Base-by-base conservation (phyloP, 2,113 vertebrate genomes). In the Semicossyphus pulcher region DNA sequence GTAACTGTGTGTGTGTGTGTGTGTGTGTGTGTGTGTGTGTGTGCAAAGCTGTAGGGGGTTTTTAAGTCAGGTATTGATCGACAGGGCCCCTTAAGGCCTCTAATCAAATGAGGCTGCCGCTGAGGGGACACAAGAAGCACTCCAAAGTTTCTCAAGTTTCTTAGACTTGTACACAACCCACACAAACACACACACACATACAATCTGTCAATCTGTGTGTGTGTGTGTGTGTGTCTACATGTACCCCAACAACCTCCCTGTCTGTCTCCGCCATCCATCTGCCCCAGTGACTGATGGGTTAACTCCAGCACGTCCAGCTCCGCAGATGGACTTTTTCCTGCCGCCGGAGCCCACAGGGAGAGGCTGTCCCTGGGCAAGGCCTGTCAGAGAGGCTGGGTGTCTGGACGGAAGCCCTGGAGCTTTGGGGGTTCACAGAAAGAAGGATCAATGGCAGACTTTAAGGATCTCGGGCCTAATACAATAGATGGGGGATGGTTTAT, bases 141-240 rank as follows among this genome's bases (percentile, higher is more conserved):
- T 84, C 70, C 69, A 72, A 83, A 91, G 86, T 89, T 89, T 89
- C 80, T 87, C 89, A 86, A 89, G 87, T 92, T 91, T 90, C 91
- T 26, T n/a, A 48, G 53, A 62, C 63, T 56, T 69, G 52, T 64
- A 51, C 62, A 65, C 25, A 23, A 53, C 42, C 12, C 12, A 28
- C 34, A 56, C 45, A 53, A 3, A 25, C 3, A 8, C 15, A 41
- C 39, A 41, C 39, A 49, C 44, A 59, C 14, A 62, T 1, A 0
- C 42, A 72, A 15, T 62, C 51, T 75, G 51, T 59, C 82, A 77
- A 63, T 80, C 83, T 84, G 83, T 73, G 71, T 75, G 42, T 72
- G 45, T 70, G 34, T 64, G 59, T 70, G 58, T 54, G 69, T 26
- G 41, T 62, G 57, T 59, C 39, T 70, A 41, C 83, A 81, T 57